Base-by-base conservation (phyloP, 1,140 invertebrate species). In the Zaprionus taronus region DNA sequence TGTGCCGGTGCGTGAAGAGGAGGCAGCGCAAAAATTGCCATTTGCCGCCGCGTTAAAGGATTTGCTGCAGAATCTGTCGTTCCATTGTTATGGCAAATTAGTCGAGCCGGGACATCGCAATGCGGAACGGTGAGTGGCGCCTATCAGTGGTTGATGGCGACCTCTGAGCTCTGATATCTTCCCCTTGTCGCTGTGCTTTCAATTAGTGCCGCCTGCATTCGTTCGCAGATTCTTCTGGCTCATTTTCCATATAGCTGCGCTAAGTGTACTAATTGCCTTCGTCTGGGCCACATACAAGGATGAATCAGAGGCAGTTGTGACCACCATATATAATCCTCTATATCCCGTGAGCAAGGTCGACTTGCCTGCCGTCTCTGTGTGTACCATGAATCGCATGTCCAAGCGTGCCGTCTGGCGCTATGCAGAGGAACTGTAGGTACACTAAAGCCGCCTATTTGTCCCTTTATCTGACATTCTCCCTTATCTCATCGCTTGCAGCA, bases 281-380 rank as follows among this genome's bases (percentile, higher is more conserved):
- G 93, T 95, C 2, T 94, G 92, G 92, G 79, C 93, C 26, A 94
- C 93, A 4, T 93, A 93, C 64, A 92, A 92, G n/a, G 93, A 93
- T 62, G 93, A 93, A 60, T 84, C 84, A 20, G 92, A 93, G 7
- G 93, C 93, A 2, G 80, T 94, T 51, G 93, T 94, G 14, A 94
- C 94, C 51, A 94, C 94, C 2, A 93, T 95, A 51, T 93, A 94
- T 77, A 93, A 94, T 15, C 94, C 94, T 26, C 92, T 93, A 6
- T 94, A 94, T 56, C 93, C 94, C 3, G 93, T 95, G n/a, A 93
- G 87, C 73, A 93, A 93, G 28, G 94, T 95, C 11, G 93, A 94
- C 56, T 94, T 95, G 75, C 95, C 95, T 0, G 94, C 94, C 4
- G 91, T 95, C 4, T 94, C 94, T 2, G 93, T 95, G 20, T 95